These are phyloP conservation scores for Xylocopa sonorina DNA, from an alignment of 1,140 invertebrate genomes.

Conservation along the genomic window DNA sequence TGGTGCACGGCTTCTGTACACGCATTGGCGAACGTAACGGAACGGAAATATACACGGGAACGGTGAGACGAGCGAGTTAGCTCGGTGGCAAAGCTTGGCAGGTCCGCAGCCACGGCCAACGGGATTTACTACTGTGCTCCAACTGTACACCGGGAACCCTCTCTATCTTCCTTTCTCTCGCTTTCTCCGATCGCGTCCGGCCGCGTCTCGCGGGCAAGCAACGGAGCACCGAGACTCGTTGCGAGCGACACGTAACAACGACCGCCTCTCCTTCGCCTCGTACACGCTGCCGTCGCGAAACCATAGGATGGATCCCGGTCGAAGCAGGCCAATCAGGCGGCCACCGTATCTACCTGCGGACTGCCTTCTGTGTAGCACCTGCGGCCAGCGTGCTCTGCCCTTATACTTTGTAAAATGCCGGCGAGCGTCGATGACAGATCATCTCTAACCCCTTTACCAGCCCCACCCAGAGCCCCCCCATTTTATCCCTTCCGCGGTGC, in stretches of 20 bases:
- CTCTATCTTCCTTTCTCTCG: not conserved
- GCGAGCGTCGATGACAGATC: conserved; percentile 73
- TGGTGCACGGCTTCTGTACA: not conserved
- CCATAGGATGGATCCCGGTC: conserved; percentile 67
- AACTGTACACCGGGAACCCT: conserved; percentile 63
- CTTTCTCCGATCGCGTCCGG: conserved; percentile 1
- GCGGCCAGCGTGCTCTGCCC: conserved; percentile 67
- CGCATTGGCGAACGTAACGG: conserved; percentile 64
- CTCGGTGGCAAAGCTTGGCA: conserved; percentile 73
- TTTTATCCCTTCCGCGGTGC: too few species aligned
- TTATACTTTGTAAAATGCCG: conserved; percentile 77
- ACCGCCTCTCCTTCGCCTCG: conserved; percentile 56
- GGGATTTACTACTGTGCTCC: conserved; percentile 76
- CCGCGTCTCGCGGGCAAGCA: not conserved
- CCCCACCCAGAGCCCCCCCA: not conserved
- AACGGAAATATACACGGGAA: conserved; percentile 77
- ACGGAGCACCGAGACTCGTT: conserved; percentile 54
- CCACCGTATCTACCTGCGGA: conserved; percentile 79
- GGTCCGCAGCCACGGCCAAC: conserved; percentile 65
- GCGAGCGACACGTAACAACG: conserved; percentile 65
- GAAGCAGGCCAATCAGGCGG: conserved; percentile 79
- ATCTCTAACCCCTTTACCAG: conserved; percentile 15
- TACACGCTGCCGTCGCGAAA: conserved; percentile 53
- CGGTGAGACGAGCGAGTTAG: conserved; percentile 54
- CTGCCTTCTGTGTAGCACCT: conserved; percentile 78